Base-by-base conservation (phyloP, 1,140 invertebrate species). In the Amphibalanus amphitrite region DNA sequence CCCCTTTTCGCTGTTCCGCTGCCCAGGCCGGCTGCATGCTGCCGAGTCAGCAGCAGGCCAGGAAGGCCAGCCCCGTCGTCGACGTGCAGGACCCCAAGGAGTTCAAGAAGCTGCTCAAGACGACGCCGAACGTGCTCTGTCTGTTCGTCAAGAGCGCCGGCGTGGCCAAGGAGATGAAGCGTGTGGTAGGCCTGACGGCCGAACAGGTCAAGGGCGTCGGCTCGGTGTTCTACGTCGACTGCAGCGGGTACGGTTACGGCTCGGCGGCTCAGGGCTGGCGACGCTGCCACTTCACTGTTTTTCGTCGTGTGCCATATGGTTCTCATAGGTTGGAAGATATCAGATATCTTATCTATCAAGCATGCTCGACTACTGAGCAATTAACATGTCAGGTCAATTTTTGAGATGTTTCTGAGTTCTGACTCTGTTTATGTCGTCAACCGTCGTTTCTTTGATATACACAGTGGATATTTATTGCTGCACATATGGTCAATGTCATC, bases 381-480 rank as follows among this genome's bases (percentile, higher is more conserved):
- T 15, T 59, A 25, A 25, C 25, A 59, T 15, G 47, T 15, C 13
- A 25, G 25, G 13, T 59, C 25, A 59, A 15, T 59, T 25, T 59
- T 59, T 13, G 13, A 59, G 13, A 25, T 15, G 26, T 70, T 70
- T 70, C 17, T 38, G 29, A 10, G 30, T 28, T 70, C 17, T 70
- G 47, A 15, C 10, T 10, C 10, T 23, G 6, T 10, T 8, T 65
- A 65, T 65, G 64, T 10, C 20, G 4, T 20, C 67, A 15, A 25
- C 6, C 30, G 20, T 10, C 70, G 8, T 26, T 69, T 68, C n/a
- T 25, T 74, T 6, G 72, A 33, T 73, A 30, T 73, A 70, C 72
- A 30, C 25, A 70, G 17, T 29, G 29, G 73, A 70, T 23, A 10
- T 6, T 4, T 10, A 25, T 10, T 8, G 20, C 10, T 23, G 4